phyloP scores from a whole-genome alignment of 2,113 vertebrate genomes.

The Leptobrachium leishanense region DNA sequence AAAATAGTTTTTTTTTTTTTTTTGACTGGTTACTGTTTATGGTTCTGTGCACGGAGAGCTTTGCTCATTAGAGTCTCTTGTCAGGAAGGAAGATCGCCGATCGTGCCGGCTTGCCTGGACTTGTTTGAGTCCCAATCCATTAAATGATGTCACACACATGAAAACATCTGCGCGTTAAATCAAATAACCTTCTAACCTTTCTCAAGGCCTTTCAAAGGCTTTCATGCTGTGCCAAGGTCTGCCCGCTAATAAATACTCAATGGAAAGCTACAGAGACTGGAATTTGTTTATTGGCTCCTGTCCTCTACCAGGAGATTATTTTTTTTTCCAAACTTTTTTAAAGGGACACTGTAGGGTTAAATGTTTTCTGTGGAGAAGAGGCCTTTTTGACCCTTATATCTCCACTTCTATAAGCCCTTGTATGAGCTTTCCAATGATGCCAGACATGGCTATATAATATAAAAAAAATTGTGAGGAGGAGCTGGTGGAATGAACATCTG shows the following conservation, averaged over 20 bases:
- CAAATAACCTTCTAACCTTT: slow-evolving; percentile 49
- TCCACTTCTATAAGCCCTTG: too few relatives aligned
- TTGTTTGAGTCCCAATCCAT: slow-evolving; percentile 46
- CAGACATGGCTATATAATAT: too few relatives aligned
- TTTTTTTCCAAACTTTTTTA: too few relatives aligned
- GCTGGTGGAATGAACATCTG: too few relatives aligned
- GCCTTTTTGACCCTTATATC: too few relatives aligned
- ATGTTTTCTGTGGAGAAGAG: too few relatives aligned
- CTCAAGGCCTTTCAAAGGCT: slow-evolving; percentile 21
- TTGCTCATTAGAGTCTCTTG: slow-evolving; percentile 2
- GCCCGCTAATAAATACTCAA: neutral
- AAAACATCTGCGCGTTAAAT: slow-evolving; percentile 27
- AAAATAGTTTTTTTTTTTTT: neutral
- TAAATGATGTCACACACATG: slow-evolving; percentile 5
- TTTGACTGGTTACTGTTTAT: neutral
- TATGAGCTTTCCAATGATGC: too few relatives aligned
- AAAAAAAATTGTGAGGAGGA: too few relatives aligned
- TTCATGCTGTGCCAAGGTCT: slow-evolving; percentile 10
- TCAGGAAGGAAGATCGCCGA: slow-evolving; percentile 13
- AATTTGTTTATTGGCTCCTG: neutral
- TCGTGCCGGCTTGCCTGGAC: slow-evolving; percentile 45
- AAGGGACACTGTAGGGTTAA: too few relatives aligned
- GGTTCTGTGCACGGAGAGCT: neutral
- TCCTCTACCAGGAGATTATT: too few relatives aligned
- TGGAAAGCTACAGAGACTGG: neutral